These are phyloP conservation scores for Sebastes variabilis DNA, from an alignment of 2,797 vertebrate species.

Conservation along the genomic window DNA sequence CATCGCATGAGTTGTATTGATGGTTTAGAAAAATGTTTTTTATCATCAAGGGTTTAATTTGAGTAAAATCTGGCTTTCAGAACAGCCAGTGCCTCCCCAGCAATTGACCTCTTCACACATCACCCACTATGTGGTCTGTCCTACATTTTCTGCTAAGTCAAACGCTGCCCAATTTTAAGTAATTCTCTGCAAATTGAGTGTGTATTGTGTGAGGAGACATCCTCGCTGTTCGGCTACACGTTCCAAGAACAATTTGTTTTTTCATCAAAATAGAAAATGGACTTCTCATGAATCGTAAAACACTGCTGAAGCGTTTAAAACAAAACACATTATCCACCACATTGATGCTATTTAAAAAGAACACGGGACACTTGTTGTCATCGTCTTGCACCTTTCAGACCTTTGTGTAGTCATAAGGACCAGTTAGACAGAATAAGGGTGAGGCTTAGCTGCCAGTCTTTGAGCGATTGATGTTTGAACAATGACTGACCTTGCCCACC, in stretches of 20 bases:
- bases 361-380: not conserved
- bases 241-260: not conserved
- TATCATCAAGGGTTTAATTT: not conserved
- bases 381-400: not conserved
- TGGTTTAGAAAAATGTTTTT: not conserved
- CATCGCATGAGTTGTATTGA: not conserved
- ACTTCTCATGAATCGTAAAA: not conserved
- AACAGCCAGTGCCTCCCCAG: not conserved
- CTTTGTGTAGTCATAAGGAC: not conserved
- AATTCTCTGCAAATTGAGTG: not conserved
- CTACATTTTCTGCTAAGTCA: not conserved
- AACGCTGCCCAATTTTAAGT: not conserved
- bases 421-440: not conserved
- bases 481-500: conserved; percentile 62
- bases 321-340: not conserved
- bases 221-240: not conserved
- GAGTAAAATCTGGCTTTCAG: conserved; percentile 5
- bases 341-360: not conserved
- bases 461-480: conserved; percentile 73
- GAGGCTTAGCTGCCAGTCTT: conserved; percentile 28
- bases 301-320: not conserved
- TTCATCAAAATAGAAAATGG: not conserved
- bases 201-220: not conserved
- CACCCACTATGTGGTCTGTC: conserved; percentile 1
- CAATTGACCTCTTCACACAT: conserved; percentile 8